Evolutionary conservation across 2,113 vertebrate genomes (phyloP).

Genomic region (Lamprotornis superbus): DNA sequence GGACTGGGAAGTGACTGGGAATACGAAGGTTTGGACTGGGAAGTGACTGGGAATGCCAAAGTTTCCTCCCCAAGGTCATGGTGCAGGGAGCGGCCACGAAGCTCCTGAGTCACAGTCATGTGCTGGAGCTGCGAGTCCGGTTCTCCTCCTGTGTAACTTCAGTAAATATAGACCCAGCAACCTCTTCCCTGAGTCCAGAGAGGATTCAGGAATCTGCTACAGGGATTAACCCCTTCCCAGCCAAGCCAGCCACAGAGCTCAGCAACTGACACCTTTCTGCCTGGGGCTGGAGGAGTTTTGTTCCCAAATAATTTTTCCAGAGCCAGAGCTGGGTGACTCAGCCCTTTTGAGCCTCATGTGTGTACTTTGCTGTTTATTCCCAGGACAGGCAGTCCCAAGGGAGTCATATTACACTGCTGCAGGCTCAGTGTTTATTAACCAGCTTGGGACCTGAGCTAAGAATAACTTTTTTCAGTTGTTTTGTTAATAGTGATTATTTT

Average conservation of each 20-base stretch:
- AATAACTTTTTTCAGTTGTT: conserved; percentile 47
- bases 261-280: background rate
- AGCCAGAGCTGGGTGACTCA: conserved; percentile 68
- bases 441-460: conserved; percentile 38
- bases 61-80: background rate
- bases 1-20: background rate
- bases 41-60: background rate
- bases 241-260: background rate
- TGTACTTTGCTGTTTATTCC: conserved; percentile 64
- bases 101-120: conserved; percentile 44
- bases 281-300: background rate
- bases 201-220: background rate
- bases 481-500: background rate
- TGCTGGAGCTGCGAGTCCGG: background rate
- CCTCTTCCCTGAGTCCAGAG: background rate
- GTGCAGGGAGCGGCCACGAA: fast-evolving
- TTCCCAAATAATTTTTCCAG: background rate
- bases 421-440: conserved; percentile 42
- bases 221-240: background rate
- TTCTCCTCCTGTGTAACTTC: background rate
- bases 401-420: conserved; percentile 61
- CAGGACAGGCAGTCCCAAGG: conserved; percentile 9
- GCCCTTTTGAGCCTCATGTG: conserved; percentile 45
- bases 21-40: background rate
- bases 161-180: background rate